These are phyloP conservation scores for Deilephila porcellus DNA, from an alignment of 2,888 invertebrate genomes.

Conservation along the genomic window DNA sequence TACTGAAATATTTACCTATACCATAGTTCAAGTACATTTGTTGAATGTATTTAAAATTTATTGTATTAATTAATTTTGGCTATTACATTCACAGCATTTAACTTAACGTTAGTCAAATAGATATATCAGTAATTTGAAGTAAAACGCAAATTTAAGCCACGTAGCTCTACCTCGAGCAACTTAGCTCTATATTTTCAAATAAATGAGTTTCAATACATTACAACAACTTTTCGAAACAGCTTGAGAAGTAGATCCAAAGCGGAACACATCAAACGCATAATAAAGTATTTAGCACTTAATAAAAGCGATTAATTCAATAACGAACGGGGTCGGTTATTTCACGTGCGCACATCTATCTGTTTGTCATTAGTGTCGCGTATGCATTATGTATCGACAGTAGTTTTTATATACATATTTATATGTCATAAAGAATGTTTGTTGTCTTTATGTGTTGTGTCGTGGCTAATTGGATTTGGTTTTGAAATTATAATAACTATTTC, in stretches of 20 bases:
- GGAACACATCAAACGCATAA: conserved; percentile 7
- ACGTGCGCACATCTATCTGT: background rate
- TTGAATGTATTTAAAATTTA: no score
- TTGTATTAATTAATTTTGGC: no score
- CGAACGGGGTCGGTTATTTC: background rate
- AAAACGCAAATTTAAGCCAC: no score
- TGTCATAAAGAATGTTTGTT: background rate
- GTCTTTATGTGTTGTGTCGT: background rate
- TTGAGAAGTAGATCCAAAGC: background rate
- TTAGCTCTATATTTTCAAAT: no score
- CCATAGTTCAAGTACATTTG: no score
- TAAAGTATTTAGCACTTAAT: conserved; percentile 24
- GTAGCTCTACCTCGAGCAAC: no score
- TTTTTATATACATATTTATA: conserved; percentile 22
- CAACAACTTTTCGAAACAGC: no score
- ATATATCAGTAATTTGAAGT: no score
- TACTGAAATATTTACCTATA: no score
- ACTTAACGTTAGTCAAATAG: no score
- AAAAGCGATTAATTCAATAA: conserved; percentile 17
- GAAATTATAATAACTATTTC: background rate
- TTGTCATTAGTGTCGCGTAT: background rate
- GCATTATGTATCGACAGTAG: conserved; percentile 17
- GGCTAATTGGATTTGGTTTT: background rate
- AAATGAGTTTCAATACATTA: no score
- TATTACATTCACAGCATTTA: no score